Base-by-base conservation (phyloP, 2,113 vertebrate species). In the Morone chrysops region DNA sequence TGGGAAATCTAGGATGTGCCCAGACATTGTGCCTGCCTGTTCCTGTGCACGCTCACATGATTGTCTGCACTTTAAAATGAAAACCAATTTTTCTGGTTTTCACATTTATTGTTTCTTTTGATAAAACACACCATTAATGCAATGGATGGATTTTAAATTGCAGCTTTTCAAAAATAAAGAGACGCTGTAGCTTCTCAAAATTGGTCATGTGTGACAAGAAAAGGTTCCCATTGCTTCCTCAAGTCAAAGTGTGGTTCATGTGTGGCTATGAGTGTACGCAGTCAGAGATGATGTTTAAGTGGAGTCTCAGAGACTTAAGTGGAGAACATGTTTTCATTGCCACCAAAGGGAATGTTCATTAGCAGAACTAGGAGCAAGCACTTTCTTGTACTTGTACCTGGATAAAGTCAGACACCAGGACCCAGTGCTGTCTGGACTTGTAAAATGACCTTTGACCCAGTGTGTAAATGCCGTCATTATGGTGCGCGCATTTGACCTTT, bases 401-500 rank as follows among this genome's bases (percentile, higher is more conserved):
- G 85, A 71, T 79, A 82, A 16, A 86, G 85, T 90, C 86, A 62
- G 67, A 67, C 70, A 67, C 38, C 79, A 73, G 83, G 16, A 82
- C 53, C 41, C 41, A 3, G 76, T 25, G 56, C 70, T 62, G 73
- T 80, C 74, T 82, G 77, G 86, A 81, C 82, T 84, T 84, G 81
- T 79, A 48, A 61, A 70, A 81, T 36, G 73, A 90, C 81, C 89
- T 85, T 78, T 90, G 70, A 16, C 75, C 70, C 54, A 17, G 43
- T 43, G 73, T 76, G 85, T 86, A 79, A 88, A 89, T 86, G 78
- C 54, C 11, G 6, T 75, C 83, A 90, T 90, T 91, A 86, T 78
- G 61, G 59, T 60, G 53, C 57, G 25, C 67, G 41, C 48, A 48
- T 75, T 68, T 75, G 5, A 61, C 80, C 81, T 60, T 60, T 69